Evolutionary conservation across 2,888 invertebrate genomes (phyloP), one percentile per base, ranked within the genome.

Genomic region (Operophtera brumata): DNA sequence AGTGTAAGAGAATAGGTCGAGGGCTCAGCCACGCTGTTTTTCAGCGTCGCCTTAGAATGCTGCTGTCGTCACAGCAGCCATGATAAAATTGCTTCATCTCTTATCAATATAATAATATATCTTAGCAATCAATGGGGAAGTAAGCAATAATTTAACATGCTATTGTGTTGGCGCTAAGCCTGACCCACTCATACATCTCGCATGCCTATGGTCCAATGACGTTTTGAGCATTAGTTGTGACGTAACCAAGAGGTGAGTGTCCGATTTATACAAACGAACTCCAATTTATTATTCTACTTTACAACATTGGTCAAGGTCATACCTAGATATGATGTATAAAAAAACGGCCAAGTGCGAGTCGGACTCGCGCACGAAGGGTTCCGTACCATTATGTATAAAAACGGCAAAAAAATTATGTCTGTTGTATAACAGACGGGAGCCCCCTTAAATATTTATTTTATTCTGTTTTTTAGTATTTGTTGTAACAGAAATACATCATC

Each of bases 171-270:
- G 45, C 63, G 67, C 59, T 63, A 62, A 65, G 51, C 65, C 64
- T 78, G 78, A 73, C 78, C 75, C 73, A 78, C 71, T 74, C 75
- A 53, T 66, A 62, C 62, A 62, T 65, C 71, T 70, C 47, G 62
- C 65, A 32, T 69, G 32, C 43, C 45, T 70, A 61, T 71, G 67
- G 68, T 72, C 71, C 69, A 77, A 71, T 74, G 75, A 74, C 70
- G 72, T 68, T 74, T 77, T 77, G 64, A 70, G 75, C 70, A 78
- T 78, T 71, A 63, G 49, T 52, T 58, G 66, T 79, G 70, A 75
- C 69, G 72, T 73, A 73, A 77, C 56, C 54, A 34, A 58, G 59
- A 59, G 67, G 65, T 64, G 58, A 60, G 63, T 61, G 45, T 44
- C 46, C 49, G 37, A 56, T 46, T 57, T 54, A 58, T 46, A 41